Evolutionary conservation across 1,140 invertebrate genomes (phyloP).

Genomic region (Aphaenogaster floridana): DNA sequence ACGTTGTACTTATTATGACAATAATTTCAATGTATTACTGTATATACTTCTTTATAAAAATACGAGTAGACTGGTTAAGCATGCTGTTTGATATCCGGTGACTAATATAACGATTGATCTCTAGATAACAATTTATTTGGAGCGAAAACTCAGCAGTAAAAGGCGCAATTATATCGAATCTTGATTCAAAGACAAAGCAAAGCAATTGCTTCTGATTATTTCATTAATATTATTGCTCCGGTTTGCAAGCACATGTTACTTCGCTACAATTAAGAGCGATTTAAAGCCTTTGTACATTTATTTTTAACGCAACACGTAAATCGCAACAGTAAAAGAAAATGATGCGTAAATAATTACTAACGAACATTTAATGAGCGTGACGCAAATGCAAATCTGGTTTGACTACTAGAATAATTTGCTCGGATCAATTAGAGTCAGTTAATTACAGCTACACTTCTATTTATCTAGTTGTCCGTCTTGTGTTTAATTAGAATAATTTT

Average conservation of each 20-base stretch:
- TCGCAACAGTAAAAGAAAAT: not conserved
- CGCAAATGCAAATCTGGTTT: constrained; percentile 29
- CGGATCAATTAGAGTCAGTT: constrained; percentile 2
- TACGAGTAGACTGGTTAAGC: constrained; percentile 31
- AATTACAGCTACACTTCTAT: constrained; percentile 7
- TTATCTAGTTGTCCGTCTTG: not conserved
- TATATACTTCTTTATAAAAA: not conserved
- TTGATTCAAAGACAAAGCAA: not conserved
- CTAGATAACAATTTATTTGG: constrained; percentile 51
- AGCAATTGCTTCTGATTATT: not conserved
- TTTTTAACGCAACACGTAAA: constrained; percentile 13
- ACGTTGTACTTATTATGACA: not conserved
- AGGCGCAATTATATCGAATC: not conserved
- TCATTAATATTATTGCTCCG: not conserved
- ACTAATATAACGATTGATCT: constrained; percentile 60
- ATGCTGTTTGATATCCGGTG: constrained; percentile 38
- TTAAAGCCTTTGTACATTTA: not conserved
- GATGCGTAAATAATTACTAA: constrained; percentile 27
- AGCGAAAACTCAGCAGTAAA: constrained; percentile 36
- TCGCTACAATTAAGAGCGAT: constrained; percentile 7
- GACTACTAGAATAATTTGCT: constrained; percentile 26
- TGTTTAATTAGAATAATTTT: constrained; percentile 37
- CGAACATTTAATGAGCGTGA: constrained; percentile 2
- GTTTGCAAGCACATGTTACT: not conserved
- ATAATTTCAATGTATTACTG: not conserved